Percentiles rank a stretch among this genome's conserved stretches.
These are phyloP conservation scores for Myocastor coypus DNA, from an alignment of 2,113 vertebrate species.

Conservation along the genomic window DNA sequence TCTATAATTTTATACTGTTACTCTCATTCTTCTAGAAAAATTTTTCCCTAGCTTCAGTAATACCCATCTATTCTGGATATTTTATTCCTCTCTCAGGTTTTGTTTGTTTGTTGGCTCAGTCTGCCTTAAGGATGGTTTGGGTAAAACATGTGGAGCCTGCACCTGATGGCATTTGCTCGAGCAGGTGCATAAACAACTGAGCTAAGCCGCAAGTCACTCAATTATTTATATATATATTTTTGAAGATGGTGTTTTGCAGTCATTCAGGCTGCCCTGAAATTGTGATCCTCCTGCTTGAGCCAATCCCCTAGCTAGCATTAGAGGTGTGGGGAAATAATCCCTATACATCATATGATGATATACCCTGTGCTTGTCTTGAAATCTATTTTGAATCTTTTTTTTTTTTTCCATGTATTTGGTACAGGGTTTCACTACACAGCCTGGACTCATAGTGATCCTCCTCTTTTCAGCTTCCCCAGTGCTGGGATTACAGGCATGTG, in stretches of 20 bases:
- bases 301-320: neutral
- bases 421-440: too few relatives aligned
- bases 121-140: too few relatives aligned
- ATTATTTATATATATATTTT: neutral
- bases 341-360: neutral
- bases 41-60: neutral
- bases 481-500: too few relatives aligned
- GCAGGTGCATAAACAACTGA: too few relatives aligned
- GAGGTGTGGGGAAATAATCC: neutral
- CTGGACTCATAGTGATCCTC: too few relatives aligned
- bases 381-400: constrained; percentile 4
- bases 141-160: too few relatives aligned
- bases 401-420: too few relatives aligned
- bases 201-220: too few relatives aligned
- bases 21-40: neutral
- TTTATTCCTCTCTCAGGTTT: neutral
- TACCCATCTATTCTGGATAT: neutral
- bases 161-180: too few relatives aligned
- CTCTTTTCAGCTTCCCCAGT: too few relatives aligned
- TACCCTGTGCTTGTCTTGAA: neutral
- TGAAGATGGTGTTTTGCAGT: neutral
- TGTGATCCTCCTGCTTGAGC: neutral
- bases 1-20: neutral
- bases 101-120: too few relatives aligned
- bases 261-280: neutral